Conservation (phyloP, 2,113 vertebrate genomes). For the Tiliqua scincoides region DNA sequence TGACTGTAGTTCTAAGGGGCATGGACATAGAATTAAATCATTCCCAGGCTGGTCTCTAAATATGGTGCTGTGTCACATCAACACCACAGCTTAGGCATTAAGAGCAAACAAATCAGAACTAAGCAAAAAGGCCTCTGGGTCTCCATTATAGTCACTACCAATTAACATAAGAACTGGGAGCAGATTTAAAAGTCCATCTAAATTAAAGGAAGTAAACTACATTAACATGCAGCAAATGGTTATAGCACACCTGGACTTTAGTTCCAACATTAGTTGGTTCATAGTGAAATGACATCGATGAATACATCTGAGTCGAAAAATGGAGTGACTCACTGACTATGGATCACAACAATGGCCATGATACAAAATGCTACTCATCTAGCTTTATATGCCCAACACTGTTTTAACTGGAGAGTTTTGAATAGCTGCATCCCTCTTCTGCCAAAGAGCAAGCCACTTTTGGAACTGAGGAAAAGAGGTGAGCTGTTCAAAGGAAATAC, state of each 20-base stretch:
- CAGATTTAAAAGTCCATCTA: not conserved
- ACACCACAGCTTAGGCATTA: not conserved
- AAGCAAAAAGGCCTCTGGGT: not conserved
- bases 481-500: not conserved
- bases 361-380: not conserved
- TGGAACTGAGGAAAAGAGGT: not conserved
- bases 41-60: not conserved
- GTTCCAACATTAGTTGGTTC: accelerated
- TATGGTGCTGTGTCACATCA: not conserved
- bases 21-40: not conserved
- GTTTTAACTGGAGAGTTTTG: not conserved
- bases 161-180: not conserved
- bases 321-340: not conserved
- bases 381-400: not conserved
- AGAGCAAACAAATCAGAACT: not conserved
- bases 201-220: not conserved
- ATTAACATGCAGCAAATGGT: not conserved
- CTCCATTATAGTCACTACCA: not conserved
- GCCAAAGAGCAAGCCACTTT: not conserved
- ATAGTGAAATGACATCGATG: not conserved
- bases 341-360: not conserved
- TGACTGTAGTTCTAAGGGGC: not conserved
- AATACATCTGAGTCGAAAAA: not conserved
- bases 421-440: not conserved
- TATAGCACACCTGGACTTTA: not conserved